Evolutionary conservation across 2,888 invertebrate species (phyloP), one percentile per base, ranked within the genome.

Genomic region (Diloba caeruleocephala): DNA sequence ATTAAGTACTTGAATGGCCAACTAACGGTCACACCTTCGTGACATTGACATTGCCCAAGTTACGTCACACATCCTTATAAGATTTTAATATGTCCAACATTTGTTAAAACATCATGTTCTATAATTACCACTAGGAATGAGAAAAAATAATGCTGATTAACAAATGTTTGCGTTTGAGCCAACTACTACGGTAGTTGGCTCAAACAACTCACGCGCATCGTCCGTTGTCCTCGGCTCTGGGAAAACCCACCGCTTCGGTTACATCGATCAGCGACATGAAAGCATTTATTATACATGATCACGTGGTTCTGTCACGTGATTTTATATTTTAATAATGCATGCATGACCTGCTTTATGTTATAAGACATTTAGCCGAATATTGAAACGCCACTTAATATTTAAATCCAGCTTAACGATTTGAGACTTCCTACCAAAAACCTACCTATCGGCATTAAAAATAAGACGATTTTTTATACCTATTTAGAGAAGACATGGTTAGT

Each of bases 201-300:
- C 5, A 29, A 26, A 36, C 38, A 8, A 51, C 29, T 56, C 66
- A 37, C 25, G 50, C 43, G 49, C 55, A 45, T 34, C 53, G 71
- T 38, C 44, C 64, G 65, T 60, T 66, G 67, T 71, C 67, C 67
- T 66, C 69, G 39, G 36, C 3, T 32, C 34, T 57, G 76, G 76
- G 49, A 75, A 77, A 77, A 69, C 76, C 76, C 56, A 59, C 15
- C 25, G 42, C 57, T 53, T 53, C 44, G 29, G 43, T 51, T 45
- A 41, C 57, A 53, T 53, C 44, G 29, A 41, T 51, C 43, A 25
- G 41, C 54, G 45, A 62, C 50, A 54, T 64, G 51, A 61, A 49
- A 61, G 68, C 63, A 65, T 63, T 58, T 56, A 60, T 66, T 61
- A 65, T 36, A 60, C 60, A 38, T 41, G 44, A 51, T 45, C 70